phyloP scores from a whole-genome alignment of 2,888 invertebrate species.

The Euzophera pinguis region DNA sequence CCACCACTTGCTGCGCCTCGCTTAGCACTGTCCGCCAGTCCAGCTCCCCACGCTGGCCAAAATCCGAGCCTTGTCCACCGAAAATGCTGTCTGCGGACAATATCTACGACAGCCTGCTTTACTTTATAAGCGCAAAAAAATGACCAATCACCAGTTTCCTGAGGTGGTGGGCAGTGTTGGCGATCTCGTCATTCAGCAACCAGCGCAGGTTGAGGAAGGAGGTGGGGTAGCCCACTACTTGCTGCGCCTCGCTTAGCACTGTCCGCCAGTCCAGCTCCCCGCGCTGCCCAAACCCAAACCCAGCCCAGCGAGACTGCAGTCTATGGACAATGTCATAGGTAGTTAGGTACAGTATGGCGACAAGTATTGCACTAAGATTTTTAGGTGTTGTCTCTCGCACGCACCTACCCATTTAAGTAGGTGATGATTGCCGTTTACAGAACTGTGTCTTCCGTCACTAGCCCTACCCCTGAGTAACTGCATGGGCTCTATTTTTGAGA shows the following conservation, averaged over 20 bases:
- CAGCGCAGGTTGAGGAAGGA: slow-evolving; percentile 79
- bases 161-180: slow-evolving; percentile 74
- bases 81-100: slow-evolving; percentile 17
- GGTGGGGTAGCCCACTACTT: slow-evolving; percentile 77
- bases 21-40: slow-evolving; percentile 67
- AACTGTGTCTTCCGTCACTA: too few species aligned
- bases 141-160: slow-evolving; percentile 52
- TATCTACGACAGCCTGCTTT: too few species aligned
- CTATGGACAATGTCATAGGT: not conserved
- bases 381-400: too few species aligned
- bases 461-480: too few species aligned
- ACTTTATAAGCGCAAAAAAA: too few species aligned
- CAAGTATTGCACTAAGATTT: too few species aligned
- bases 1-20: slow-evolving; percentile 71
- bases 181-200: slow-evolving; percentile 82
- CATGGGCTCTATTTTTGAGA: too few species aligned
- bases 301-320: slow-evolving; percentile 25
- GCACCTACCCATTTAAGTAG: too few species aligned
- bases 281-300: slow-evolving; percentile 30
- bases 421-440: too few species aligned
- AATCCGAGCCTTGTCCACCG: slow-evolving; percentile 27
- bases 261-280: slow-evolving; percentile 62
- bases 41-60: slow-evolving; percentile 36
- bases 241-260: slow-evolving; percentile 66
- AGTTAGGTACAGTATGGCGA: too few species aligned